Conservation (phyloP, 1,140 invertebrate species). For the Ips typographus region DNA sequence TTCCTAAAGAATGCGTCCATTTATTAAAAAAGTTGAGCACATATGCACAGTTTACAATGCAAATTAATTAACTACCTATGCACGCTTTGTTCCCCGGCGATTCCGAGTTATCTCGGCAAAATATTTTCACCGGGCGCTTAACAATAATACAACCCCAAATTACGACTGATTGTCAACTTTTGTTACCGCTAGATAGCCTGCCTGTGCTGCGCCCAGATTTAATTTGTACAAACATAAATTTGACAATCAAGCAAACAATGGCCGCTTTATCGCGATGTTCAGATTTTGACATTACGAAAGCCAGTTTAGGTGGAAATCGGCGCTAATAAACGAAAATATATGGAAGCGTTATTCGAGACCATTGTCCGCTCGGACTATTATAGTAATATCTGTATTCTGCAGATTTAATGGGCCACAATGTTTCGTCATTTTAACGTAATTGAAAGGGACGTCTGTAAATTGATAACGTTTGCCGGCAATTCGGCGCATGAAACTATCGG, state of each 20-base stretch:
- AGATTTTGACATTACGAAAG: conserved; percentile 52
- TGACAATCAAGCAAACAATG: conserved; percentile 54
- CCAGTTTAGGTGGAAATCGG: conserved; percentile 49
- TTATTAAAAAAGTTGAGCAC: not conserved
- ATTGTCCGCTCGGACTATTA: conserved; percentile 43
- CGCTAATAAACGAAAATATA: conserved; percentile 52
- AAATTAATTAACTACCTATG: conserved; percentile 29
- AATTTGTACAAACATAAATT: conserved; percentile 55
- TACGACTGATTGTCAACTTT: conserved; percentile 49
- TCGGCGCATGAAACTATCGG: conserved; percentile 31
- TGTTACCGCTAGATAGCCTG: conserved; percentile 48
- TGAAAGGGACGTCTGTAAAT: conserved; percentile 42
- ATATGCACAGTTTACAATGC: conserved; percentile 11
- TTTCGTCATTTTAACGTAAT: conserved; percentile 44
- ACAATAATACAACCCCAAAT: conserved; percentile 32
- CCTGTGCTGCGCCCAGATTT: conserved; percentile 46
- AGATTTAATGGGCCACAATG: conserved; percentile 45
- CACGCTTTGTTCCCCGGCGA: conserved; percentile 17
- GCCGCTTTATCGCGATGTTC: conserved; percentile 53
- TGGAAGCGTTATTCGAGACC: conserved; percentile 47
- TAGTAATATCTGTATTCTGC: conserved; percentile 47
- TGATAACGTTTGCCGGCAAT: conserved; percentile 42
- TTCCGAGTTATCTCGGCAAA: conserved; percentile 26
- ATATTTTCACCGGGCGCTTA: conserved; percentile 31
- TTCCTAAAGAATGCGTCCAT: not conserved